Base-by-base conservation (phyloP, 2,888 invertebrate species). In the Sympetrum striolatum region DNA sequence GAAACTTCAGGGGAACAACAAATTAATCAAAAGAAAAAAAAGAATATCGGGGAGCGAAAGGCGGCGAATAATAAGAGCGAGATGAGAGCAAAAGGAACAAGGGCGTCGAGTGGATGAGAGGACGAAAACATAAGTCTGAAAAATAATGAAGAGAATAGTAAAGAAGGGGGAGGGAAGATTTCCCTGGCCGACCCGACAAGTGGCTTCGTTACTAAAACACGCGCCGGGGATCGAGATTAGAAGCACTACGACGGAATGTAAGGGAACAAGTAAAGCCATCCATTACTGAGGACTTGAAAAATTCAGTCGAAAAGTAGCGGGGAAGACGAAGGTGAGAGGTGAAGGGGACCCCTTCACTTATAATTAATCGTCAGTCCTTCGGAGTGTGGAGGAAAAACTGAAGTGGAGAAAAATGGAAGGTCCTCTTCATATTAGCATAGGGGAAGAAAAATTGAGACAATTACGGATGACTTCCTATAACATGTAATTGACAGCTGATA, bases 131-230 rank as follows among this genome's bases (percentile, higher is more conserved):
- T 53, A 53, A 53, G 53, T 53, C 53, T 53, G 53, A 53, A 53
- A 53, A 53, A 53, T 53, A 53, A 53, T 53, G 53, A 53, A 53
- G 53, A 53, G 81, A 81, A n/a, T 31, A 37, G 31, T 31, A 82
- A n/a, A 22, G 53, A 31, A 15, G 31, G 5, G 53, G 15, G 53
- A 53, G 58, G 37, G 86, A 58, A 86, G 86, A 86, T 86, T 86
- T 86, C 86, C 86, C 86, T n/a, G 35, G 86, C 86, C 86, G 86
- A 86, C 86, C 86, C 86, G 86, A 86, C 86, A 86, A 86, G 86
- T 86, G 86, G 86, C 86, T 86, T 86, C 86, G 86, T 86, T 86
- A 86, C 86, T 86, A 86, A 86, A 86, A 86, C 86, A 86, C 86
- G 86, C 31, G 86, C 86, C 86, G 37, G 86, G 86, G 86, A 86